Evolutionary conservation across 2,888 invertebrate genomes (phyloP), one percentile per base, ranked within the genome.

Genomic region (Agonopterix subpropinquella): DNA sequence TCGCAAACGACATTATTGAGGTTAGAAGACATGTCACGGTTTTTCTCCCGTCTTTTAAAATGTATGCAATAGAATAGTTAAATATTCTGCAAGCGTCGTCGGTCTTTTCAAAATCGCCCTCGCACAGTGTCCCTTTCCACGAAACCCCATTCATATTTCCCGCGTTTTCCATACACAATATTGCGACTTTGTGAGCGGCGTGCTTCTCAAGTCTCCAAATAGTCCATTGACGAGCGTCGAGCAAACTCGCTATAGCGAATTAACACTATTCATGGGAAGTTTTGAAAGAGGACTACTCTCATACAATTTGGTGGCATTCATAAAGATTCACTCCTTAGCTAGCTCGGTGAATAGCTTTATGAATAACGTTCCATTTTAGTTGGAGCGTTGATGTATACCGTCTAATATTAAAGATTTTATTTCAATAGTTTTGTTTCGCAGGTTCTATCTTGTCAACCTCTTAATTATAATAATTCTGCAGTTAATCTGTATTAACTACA

Each of bases 291-390:
- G 84, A 86, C 85, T 84, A 80, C 84, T 83, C 84, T 84, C 86
- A 86, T 87, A 88, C 87, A 88, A 88, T 88, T 87, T 88, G 84
- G 86, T 83, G 79, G 87, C 82, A 88, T 87, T 88, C 87, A 87
- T 80, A 87, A 85, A 88, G 84, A 87, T 83, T 82, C 83, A 78
- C 84, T 85, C 80, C 87, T 87, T 81, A 84, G 79, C 78, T 70
- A 62, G 76, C 72, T 65, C 71, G 71, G 70, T 85, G 85, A 86
- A 86, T 82, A 71, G 82, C 76, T 81, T 81, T 82, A 82, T 85
- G 79, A 78, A 69, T 71, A 79, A 74, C 75, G 75, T 73, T 78
- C 76, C 79, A 74, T 79, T 77, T 69, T 70, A 77, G 69, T 73
- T 72, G 63, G 62, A 70, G 61, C 62, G 63, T 55, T 47, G 47